Base-by-base conservation (phyloP, 2,888 invertebrate species). In the Gandaritis pyraliata region DNA sequence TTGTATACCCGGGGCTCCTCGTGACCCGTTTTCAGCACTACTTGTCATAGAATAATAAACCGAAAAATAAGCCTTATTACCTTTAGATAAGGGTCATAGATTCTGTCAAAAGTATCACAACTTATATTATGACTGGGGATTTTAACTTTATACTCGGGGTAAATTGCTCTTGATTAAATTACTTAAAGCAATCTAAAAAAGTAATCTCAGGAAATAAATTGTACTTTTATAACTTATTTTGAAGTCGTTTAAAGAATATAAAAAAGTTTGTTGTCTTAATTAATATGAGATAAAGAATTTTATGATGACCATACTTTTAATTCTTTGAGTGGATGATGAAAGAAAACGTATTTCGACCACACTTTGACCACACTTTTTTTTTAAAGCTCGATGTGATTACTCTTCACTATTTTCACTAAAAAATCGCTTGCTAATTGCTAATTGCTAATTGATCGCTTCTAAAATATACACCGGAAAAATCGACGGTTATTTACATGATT, bases 101-200 rank as follows among this genome's bases (percentile, higher is more conserved):
- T 15, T 39, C 13, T 41, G 41, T 15, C 41, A 41, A 13, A 15
- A 2, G 15, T 66, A 61, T 61, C 55, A 60, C 36, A 62, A 72
- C 63, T 68, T 54, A n/a, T 51, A n/a, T 45, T 45, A 29, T 46
- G 7, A 39, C 45, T 57, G 36, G 63, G 65, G 72, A 68, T 72
- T 75, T 70, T 69, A 70, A 69, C 65, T 68, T 71, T 70, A 57
- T 71, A 71, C 73, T 73, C 67, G 58, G 64, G 58, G 53, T 58
- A 61, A 62, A 70, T 68, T 58, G 60, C 61, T 67, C 71, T 69
- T 69, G 70, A 76, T 75, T 50, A 38, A 72, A 73, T 76, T 71
- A 71, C 69, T 72, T 75, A 63, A 68, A 68, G 67, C 68, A 51
- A 70, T 72, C 70, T 70, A 67, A 64, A 66, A 69, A 51, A 50